Evolutionary conservation across 2,797 vertebrate species (phyloP).

Genomic region (Crotalus adamanteus): DNA sequence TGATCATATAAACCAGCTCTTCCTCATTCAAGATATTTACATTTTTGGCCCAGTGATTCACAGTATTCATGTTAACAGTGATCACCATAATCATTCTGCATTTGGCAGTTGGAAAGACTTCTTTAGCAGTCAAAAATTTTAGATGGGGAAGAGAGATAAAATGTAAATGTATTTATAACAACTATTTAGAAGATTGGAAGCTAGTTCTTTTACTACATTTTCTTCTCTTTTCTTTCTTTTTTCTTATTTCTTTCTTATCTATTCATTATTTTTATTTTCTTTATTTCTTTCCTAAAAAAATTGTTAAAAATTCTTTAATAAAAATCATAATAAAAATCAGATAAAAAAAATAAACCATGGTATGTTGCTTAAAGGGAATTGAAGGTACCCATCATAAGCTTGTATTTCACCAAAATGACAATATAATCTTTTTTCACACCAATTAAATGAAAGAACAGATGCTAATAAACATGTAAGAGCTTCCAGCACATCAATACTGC

Average conservation of each 20-base stretch:
- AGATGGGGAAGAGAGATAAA: background rate
- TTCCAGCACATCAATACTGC: background rate
- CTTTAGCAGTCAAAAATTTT: background rate
- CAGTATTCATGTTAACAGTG: background rate
- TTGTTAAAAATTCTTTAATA: background rate
- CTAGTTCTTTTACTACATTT: background rate
- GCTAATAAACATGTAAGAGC: background rate
- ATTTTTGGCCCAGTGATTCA: background rate
- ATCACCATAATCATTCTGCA: background rate
- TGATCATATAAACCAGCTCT: background rate
- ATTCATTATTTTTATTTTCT: background rate
- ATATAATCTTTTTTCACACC: background rate
- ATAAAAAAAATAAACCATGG: background rate
- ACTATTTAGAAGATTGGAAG: background rate
- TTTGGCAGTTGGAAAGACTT: background rate
- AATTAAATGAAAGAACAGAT: background rate
- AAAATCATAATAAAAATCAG: background rate
- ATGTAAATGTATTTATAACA: background rate
- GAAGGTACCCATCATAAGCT: background rate
- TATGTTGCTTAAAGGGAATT: background rate
- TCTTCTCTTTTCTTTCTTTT: background rate
- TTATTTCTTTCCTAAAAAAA: background rate
- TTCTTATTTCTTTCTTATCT: background rate
- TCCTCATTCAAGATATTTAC: background rate
- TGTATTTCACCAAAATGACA: background rate